These are phyloP conservation scores for Diarsia brunnea DNA, from an alignment of 2,888 invertebrate species.

Conservation along the genomic window DNA sequence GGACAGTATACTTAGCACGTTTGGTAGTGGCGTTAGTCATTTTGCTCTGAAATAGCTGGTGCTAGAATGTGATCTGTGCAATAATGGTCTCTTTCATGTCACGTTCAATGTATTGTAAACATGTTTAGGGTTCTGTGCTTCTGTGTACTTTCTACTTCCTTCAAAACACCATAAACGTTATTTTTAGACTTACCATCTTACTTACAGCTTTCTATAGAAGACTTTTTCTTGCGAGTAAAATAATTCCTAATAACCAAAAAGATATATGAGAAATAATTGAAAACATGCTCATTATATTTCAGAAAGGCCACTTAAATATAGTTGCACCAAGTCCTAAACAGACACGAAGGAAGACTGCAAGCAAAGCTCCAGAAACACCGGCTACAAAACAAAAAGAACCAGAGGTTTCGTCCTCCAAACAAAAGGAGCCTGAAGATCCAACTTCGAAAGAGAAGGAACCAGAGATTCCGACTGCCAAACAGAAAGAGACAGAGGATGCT, in stretches of 20 bases:
- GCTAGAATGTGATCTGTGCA: not conserved
- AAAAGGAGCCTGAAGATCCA: constrained; percentile 7
- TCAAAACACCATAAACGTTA: not conserved
- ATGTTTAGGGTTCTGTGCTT: not conserved
- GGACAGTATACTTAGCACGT: constrained; percentile 5
- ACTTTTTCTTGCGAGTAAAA: too few species aligned
- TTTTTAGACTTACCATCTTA: not conserved
- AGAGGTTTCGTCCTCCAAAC: constrained; percentile 23
- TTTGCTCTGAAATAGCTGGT: not conserved
- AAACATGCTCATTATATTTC: constrained; percentile 36
- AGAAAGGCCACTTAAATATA: constrained; percentile 56
- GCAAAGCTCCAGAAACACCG: constrained; percentile 40
- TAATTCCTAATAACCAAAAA: too few species aligned
- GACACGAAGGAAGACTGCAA: constrained; percentile 75
- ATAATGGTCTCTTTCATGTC: not conserved
- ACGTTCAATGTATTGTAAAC: not conserved
- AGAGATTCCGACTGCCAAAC: constrained; percentile 17
- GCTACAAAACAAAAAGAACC: constrained; percentile 34
- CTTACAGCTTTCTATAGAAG: too few species aligned
- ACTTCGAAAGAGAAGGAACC: constrained; percentile 22
- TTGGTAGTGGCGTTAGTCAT: not conserved
- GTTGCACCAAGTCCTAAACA: constrained; percentile 69
- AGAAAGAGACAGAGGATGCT: constrained; percentile 10
- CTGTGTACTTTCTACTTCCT: not conserved
- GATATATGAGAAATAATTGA: not conserved